Conservation (phyloP, 2,888 invertebrate genomes). For the Osedax fenrisi region DNA sequence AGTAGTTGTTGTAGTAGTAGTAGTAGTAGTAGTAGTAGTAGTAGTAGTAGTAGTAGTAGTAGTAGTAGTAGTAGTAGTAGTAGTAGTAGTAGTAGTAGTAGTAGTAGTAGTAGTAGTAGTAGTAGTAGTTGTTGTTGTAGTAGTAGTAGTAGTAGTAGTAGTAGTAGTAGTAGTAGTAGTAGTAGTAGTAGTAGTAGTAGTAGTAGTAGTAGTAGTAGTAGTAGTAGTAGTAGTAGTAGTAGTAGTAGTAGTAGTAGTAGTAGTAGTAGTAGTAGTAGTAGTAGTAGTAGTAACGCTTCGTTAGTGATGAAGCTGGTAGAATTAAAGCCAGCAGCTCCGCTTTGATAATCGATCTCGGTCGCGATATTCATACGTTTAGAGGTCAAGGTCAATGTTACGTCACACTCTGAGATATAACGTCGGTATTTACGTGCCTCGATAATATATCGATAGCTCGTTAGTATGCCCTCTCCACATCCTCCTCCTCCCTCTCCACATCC, state of each 20-base stretch:
- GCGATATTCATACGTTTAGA: too few relatives aligned
- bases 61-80: background rate
- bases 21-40: slow-evolving; percentile 12
- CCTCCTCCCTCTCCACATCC: too few relatives aligned
- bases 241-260: slow-evolving; percentile 13
- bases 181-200: background rate
- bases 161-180: slow-evolving; percentile 2
- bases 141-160: slow-evolving; percentile 2
- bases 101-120: background rate
- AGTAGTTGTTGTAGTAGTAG: background rate
- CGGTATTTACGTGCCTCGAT: too few relatives aligned
- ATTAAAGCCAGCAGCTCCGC: too few relatives aligned
- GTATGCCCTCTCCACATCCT: too few relatives aligned
- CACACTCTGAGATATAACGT: too few relatives aligned
- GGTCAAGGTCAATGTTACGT: too few relatives aligned
- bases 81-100: slow-evolving; percentile 2
- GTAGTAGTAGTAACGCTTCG: slow-evolving; percentile 7
- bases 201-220: slow-evolving; percentile 5
- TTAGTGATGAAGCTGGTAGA: too few relatives aligned
- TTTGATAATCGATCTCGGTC: too few relatives aligned
- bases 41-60: slow-evolving; percentile 11
- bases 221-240: slow-evolving; percentile 13
- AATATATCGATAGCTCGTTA: too few relatives aligned
- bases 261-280: slow-evolving; percentile 10
- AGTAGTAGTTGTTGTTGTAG: background rate